Conservation (phyloP, 2,888 invertebrate genomes). For the Melanophora roralis region DNA sequence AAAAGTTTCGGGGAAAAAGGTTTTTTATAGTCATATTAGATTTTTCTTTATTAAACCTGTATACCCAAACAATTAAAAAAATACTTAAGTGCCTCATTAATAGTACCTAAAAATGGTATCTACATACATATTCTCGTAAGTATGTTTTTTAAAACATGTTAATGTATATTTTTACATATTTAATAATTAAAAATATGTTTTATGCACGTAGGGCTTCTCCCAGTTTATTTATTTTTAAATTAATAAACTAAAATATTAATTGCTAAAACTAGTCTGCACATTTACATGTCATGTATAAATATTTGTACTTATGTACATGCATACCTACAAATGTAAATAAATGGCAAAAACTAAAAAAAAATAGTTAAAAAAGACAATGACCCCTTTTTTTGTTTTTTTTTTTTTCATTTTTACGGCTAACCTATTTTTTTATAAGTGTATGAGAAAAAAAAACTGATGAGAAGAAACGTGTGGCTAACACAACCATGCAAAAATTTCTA, state of each 20-base stretch:
- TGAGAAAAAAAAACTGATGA: conserved; percentile 5
- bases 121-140: no score
- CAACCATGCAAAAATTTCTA: background rate
- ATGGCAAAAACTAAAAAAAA: conserved; percentile 59
- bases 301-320: no score
- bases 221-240: background rate
- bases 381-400: conserved; percentile 13
- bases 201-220: no score
- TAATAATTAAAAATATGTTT: no score
- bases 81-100: no score
- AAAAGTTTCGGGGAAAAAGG: no score
- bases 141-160: no score
- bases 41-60: no score
- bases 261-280: conserved; percentile 1
- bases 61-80: no score
- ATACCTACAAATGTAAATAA: conserved; percentile 62
- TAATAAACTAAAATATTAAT: conserved; percentile 10
- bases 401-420: conserved; percentile 39
- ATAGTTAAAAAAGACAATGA: conserved; percentile 51
- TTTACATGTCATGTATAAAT: background rate
- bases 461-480: conserved; percentile 18
- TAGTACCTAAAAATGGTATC: no score
- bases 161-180: no score
- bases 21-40: no score
- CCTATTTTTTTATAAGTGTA: conserved; percentile 53